Base-by-base conservation (phyloP, 2,797 vertebrate genomes). In the Sebastes hopkinsi region DNA sequence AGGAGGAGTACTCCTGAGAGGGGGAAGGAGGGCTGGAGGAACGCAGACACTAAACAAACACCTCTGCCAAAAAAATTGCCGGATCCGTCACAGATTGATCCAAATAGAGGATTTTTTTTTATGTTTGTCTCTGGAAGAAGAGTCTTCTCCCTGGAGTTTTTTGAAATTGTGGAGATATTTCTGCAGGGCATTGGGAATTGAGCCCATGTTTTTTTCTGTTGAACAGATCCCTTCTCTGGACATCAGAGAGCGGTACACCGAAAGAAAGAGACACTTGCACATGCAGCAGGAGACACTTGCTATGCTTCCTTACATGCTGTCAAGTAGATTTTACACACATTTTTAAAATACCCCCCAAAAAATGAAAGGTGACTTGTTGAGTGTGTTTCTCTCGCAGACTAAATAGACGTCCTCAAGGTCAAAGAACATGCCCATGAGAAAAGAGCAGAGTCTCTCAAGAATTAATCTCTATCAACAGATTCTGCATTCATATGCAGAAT, bases 41-140 rank as follows among this genome's bases (percentile, higher is more conserved):
- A 84, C 22, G 54, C 74, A 61, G 72, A 88, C 67, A 90, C 88
- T 89, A 90, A 92, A 90, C 87, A 91, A 88, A 84, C 1, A 23
- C 54, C 27, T 67, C 81, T 85, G 90, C 93, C 92, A 92, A 79
- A 81, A 78, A 50, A 80, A 56, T 56, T 68, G 66, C 68, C 3
- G 62, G 72, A 82, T 81, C 65, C 30, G 54, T 83, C 77, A 78
- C 77, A 80, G 76, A 87, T 60, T 75, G 83, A 81, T 92, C 79
- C 84, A 92, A 85, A 86, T 87, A 52, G 69, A 84, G 59, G 67
- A 78, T 65, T 52, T n/a, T 29, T 65, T 70, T 36, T 77, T 75
- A 64, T 70, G 20, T 89, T 67, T 58, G 50, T 81, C 68, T 87
- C 73, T 77, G 81, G 67, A 83, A 55, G 67, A 25, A 72, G 25